Evolutionary conservation across 2,797 vertebrate species (phyloP).

Genomic region (Neosilurus hyrtlii): DNA sequence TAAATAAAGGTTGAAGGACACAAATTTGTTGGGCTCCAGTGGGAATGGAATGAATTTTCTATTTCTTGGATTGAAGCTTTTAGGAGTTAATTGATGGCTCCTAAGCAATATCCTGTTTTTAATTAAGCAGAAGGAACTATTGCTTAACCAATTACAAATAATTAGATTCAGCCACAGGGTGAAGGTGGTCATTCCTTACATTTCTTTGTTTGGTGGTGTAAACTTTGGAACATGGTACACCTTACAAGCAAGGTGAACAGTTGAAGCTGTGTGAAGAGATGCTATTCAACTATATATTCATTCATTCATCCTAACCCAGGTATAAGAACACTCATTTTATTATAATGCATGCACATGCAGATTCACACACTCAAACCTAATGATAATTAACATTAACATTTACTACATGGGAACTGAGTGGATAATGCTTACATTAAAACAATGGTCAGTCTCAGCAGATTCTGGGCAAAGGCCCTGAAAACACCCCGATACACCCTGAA

Average conservation of each 20-base stretch:
- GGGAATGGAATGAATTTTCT: conserved; percentile 17
- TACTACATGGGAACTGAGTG: too few relatives aligned
- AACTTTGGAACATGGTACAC: not conserved
- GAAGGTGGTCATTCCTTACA: not conserved
- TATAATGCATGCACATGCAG: not conserved
- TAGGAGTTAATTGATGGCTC: conserved; percentile 36
- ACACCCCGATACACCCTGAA: too few relatives aligned
- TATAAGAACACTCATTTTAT: not conserved
- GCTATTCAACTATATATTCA: not conserved
- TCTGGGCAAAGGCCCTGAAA: too few relatives aligned
- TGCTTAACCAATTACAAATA: conserved; percentile 43
- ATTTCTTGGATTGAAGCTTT: conserved; percentile 13
- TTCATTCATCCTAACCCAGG: not conserved
- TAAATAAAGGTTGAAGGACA: conserved; percentile 1
- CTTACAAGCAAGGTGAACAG: not conserved
- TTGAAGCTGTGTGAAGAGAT: not conserved
- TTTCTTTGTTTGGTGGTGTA: not conserved
- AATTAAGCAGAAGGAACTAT: conserved; percentile 38
- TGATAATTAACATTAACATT: not conserved
- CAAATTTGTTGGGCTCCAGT: conserved; percentile 15
- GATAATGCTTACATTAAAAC: too few relatives aligned
- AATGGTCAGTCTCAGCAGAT: too few relatives aligned
- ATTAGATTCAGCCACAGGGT: conserved; percentile 4
- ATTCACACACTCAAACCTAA: not conserved
- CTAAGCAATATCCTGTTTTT: conserved; percentile 35